These are phyloP conservation scores for Byasa hedistus DNA, from an alignment of 2,888 invertebrate species.

Conservation along the genomic window DNA sequence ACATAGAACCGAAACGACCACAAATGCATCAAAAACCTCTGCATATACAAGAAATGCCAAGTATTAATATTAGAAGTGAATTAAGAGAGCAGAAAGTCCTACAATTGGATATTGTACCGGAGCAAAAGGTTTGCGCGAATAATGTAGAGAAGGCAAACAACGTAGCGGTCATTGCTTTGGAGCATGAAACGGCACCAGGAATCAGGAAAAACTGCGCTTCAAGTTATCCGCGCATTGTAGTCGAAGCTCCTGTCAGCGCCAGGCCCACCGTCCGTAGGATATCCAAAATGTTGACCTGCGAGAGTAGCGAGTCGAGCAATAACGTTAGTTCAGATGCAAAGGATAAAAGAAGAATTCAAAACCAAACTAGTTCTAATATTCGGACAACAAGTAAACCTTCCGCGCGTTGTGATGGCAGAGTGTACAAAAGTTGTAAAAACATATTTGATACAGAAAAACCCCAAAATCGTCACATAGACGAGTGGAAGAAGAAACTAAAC, in stretches of 20 bases:
- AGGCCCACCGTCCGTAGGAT: slow-evolving; percentile 48
- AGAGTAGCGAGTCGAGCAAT: slow-evolving; percentile 63
- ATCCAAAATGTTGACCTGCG: slow-evolving; percentile 60
- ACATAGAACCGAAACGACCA: slow-evolving; percentile 48
- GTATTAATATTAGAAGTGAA: slow-evolving; percentile 74
- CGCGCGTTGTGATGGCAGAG: slow-evolving; percentile 26
- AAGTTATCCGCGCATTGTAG: slow-evolving; percentile 25
- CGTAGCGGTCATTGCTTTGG: slow-evolving; percentile 54
- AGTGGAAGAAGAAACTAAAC: slow-evolving; percentile 66
- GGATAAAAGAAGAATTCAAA: slow-evolving; percentile 43
- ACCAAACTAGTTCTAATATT: slow-evolving; percentile 34
- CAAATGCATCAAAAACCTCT: slow-evolving; percentile 44
- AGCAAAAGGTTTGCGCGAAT: slow-evolving; percentile 39
- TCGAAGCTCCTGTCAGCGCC: slow-evolving; percentile 3
- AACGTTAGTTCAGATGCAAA: slow-evolving; percentile 52
- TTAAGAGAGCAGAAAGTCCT: slow-evolving; percentile 74
- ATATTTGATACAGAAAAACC: slow-evolving; percentile 40
- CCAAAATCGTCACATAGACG: slow-evolving; percentile 49
- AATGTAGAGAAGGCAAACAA: slow-evolving; percentile 42
- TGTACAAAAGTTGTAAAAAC: slow-evolving; percentile 37
- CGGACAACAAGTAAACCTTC: slow-evolving; percentile 6
- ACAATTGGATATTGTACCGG: slow-evolving; percentile 71
- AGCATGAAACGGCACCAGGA: slow-evolving; percentile 41
- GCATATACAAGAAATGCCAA: slow-evolving; percentile 72
- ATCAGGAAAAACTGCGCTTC: background rate